Base-by-base conservation (phyloP, 2,888 invertebrate genomes). In the Cheilosia scutellata region DNA sequence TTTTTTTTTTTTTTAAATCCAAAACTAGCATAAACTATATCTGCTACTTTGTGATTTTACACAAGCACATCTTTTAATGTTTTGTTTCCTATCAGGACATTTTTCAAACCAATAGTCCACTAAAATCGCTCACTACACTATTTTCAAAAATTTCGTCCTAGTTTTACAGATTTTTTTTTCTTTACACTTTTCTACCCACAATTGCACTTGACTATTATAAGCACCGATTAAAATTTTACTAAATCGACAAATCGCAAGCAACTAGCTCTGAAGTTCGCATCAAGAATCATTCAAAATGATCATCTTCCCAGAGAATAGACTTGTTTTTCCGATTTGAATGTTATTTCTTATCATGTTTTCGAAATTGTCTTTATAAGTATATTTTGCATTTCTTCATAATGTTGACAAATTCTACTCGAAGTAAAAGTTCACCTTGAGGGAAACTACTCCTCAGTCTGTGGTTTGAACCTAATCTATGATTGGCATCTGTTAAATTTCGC, bases 321-420 rank as follows among this genome's bases (percentile, higher is more conserved):
- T 11, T 68, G 37, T 47, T 37, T 57, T 60, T 29, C 16, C 7
- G 13, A 29, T 31, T 31, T n/a, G 0, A n/a, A 11, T 42, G 27
- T 16, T n/a, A n/a, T 5, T 63, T 6, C 75, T 84, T 84, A 80
- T 84, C 80, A 74, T 68, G 42, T 47, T 47, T 82, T 70, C 37
- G 49, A 53, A 62, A 44, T 25, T 42, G 31, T 53, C 51, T 44
- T 47, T 37, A 0, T 42, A 53, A 13, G 0, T 11, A 4, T 11
- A 5, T 40, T 63, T 53, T 60, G 58, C 72, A 79, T 79, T 66
- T 72, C 57, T 72, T 60, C 60, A 68, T 66, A 55, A 16, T 40
- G 66, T 66, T 74, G 53, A 51, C 51, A 11, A 51, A 27, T 51
- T 27, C 25, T 13, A 51, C 42, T 13, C 2, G 3, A 37, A 27